Evolutionary conservation across 2,888 invertebrate genomes (phyloP), one percentile per base, ranked within the genome.

Genomic region (Bombyx huttoni): DNA sequence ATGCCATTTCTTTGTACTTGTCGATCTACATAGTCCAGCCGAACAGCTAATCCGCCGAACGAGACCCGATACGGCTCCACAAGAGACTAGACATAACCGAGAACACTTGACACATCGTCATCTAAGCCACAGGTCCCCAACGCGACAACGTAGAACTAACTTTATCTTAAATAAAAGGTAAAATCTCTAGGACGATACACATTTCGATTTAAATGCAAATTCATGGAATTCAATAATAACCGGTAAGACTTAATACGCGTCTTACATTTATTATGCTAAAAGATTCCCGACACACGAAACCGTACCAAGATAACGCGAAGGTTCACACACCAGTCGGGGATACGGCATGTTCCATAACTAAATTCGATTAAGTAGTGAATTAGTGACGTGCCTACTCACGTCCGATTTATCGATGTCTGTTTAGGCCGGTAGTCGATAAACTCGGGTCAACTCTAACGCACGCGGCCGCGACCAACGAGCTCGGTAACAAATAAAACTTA

Each of bases 191-290:
- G 80, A 86, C 85, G 78, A 84, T 80, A 86, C 76, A 82, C 83
- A 83, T 83, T 84, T 86, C 82, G 80, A 78, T 84, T 85, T 85
- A 87, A 87, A 88, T 88, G 88, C 88, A 88, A 87, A 87, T 88
- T 88, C 87, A 87, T 85, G 87, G 87, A 88, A 88, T 88, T 87
- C 86, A 87, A 85, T 79, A 83, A 78, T 71, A 78, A 71, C 63
- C 67, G 68, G 73, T 83, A 86, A 85, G 84, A 73, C 80, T 67
- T 56, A 59, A 52, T 61, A 70, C 53, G 55, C 67, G 77, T 63
- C 85, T 85, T 84, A 85, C 78, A 73, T 56, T 10, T 84, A 86
- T 86, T 86, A 86, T 84, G 87, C 86, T 86, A 85, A 71, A 74
- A 77, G 73, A 75, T 77, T 77, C 70, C 70, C 75, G 76, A 75